These are phyloP conservation scores for Pycnomerus fuliginosus DNA, from an alignment of 2,888 invertebrate genomes.

Conservation along the genomic window DNA sequence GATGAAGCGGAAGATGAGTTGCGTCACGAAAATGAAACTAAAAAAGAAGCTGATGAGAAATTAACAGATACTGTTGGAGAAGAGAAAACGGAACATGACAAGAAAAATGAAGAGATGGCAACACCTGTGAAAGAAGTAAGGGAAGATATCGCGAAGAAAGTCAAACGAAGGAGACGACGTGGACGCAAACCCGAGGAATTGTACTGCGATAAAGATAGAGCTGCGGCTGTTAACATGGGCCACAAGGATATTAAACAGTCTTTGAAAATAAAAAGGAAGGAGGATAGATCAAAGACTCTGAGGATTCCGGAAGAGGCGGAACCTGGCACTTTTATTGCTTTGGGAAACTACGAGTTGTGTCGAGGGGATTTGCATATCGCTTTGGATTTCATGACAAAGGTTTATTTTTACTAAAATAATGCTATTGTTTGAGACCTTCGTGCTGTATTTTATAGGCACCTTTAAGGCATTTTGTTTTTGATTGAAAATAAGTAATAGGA, in stretches of 20 bases:
- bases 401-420: too few species aligned
- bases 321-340: conserved; percentile 71
- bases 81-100: conserved; percentile 47
- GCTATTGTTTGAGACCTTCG: too few species aligned
- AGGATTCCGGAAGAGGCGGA: conserved; percentile 79
- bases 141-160: conserved; percentile 44
- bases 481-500: too few species aligned
- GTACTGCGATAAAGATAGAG: conserved; percentile 88
- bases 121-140: conserved; percentile 34
- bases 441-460: too few species aligned
- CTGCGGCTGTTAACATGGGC: conserved; percentile 85
- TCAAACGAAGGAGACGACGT: conserved; percentile 54
- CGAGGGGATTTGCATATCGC: conserved; percentile 73
- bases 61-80: neutral
- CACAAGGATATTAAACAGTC: conserved; percentile 87
- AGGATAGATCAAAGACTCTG: conserved; percentile 70
- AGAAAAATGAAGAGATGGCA: conserved; percentile 42
- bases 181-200: conserved; percentile 65
- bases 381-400: conserved; percentile 78
- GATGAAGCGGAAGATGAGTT: conserved; percentile 7
- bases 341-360: conserved; percentile 75
- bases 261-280: conserved; percentile 74
- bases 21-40: conserved; percentile 16
- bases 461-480: too few species aligned
- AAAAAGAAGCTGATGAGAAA: conserved; percentile 6